Evolutionary conservation across 2,113 vertebrate species (phyloP).

Genomic region (Bungarus multicinctus): DNA sequence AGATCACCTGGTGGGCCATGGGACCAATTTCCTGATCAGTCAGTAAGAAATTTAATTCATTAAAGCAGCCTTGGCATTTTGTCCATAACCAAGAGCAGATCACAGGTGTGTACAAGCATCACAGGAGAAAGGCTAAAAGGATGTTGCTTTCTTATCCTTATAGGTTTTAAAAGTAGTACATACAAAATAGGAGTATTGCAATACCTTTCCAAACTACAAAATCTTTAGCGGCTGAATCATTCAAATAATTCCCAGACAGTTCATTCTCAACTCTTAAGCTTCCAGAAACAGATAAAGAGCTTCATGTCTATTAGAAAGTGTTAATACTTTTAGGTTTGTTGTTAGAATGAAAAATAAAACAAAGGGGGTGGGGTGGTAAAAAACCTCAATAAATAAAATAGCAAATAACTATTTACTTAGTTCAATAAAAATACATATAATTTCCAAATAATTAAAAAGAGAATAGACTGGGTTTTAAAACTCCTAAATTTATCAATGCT

Average conservation of each 20-base stretch:
- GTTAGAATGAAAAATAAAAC: neutral
- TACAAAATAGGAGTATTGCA: neutral
- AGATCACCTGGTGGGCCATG: conserved; percentile 79
- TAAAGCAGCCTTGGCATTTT: neutral
- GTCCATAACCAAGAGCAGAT: neutral
- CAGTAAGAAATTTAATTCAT: conserved; percentile 11
- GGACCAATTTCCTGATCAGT: conserved; percentile 81
- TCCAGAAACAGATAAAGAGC: neutral
- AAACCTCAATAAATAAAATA: neutral
- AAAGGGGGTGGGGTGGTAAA: neutral
- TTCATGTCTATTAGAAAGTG: neutral
- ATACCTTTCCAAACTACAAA: neutral
- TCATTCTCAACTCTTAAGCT: neutral
- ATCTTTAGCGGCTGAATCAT: neutral
- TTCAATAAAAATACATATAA: neutral
- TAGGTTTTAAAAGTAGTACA: neutral
- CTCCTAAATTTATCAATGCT: neutral
- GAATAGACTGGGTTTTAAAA: neutral
- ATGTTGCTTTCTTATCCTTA: neutral
- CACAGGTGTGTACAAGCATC: neutral
- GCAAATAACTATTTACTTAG: neutral
- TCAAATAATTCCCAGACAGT: neutral
- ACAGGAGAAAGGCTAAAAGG: neutral
- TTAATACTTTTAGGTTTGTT: neutral
- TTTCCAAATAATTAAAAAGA: neutral